Evolutionary conservation across 2,797 vertebrate genomes (phyloP).

Genomic region (Acipenser oxyrinchus): DNA sequence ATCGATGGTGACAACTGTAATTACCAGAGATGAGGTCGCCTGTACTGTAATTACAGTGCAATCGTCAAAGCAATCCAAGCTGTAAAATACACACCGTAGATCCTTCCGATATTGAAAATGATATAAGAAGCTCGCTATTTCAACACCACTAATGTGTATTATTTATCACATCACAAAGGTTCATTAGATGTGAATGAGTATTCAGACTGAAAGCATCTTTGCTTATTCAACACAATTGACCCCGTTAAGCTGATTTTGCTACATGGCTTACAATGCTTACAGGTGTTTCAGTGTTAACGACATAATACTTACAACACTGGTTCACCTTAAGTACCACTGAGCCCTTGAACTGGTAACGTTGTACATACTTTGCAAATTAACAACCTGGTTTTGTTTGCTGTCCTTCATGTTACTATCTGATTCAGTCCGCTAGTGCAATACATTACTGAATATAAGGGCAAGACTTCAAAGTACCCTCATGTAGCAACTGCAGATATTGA

Average conservation of each 20-base stretch:
- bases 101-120: constrained; percentile 29
- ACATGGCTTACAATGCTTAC: background rate
- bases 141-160: constrained; percentile 14
- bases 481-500: no score
- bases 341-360: no score
- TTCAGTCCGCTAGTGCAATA: no score
- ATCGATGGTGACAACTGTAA: constrained; percentile 69
- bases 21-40: constrained; percentile 65
- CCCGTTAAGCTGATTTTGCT: constrained; percentile 28
- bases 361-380: constrained; percentile 12
- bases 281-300: constrained; percentile 25
- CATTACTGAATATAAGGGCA: no score
- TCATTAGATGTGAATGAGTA: constrained; percentile 15
- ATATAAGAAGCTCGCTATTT: constrained; percentile 9
- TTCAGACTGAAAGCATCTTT: constrained; percentile 37
- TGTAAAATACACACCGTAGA: constrained; percentile 49
- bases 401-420: no score
- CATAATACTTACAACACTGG: constrained; percentile 4
- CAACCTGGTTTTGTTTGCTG: no score
- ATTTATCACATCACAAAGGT: constrained; percentile 20
- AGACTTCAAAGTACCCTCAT: no score
- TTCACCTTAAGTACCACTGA: no score
- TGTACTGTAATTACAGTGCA: constrained; percentile 67
- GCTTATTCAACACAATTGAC: constrained; percentile 36
- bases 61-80: constrained; percentile 41